phyloP scores from a whole-genome alignment of 2,888 invertebrate genomes.

The Pachydiplax longipennis region DNA sequence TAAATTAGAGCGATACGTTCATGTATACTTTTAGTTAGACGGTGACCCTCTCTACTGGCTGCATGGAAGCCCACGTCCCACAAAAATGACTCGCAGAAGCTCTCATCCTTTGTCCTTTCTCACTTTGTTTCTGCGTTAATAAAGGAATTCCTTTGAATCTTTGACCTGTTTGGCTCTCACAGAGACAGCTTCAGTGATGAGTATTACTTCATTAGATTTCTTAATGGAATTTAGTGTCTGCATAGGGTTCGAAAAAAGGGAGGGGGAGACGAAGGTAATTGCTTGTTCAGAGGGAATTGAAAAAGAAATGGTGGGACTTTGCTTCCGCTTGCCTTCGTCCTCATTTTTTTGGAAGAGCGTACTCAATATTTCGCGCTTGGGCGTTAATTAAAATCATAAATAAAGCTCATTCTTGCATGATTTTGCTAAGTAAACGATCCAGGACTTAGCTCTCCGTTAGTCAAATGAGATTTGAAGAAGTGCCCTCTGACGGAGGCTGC shows the following conservation, averaged over 20 bases:
- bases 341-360: background rate
- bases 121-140: background rate
- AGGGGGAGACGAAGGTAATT: background rate
- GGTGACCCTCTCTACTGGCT: background rate
- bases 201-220: background rate
- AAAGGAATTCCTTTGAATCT: background rate
- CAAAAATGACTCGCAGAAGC: background rate
- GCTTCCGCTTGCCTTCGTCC: background rate
- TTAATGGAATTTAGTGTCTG: background rate
- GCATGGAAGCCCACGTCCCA: background rate
- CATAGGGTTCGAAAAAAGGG: background rate
- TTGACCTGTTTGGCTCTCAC: background rate
- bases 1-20: no score
- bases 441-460: background rate
- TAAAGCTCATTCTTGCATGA: background rate
- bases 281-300: background rate
- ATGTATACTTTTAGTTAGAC: no score
- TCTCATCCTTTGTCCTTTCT: background rate
- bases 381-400: background rate
- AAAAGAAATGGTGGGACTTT: background rate
- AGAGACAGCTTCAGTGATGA: background rate
- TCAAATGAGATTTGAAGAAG: background rate
- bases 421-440: background rate
- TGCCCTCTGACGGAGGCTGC: background rate
- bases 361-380: background rate